Percentiles rank a stretch among this genome's conserved stretches.
Conservation (phyloP, 2,113 vertebrate genomes). For the Myxocyprinus asiaticus region DNA sequence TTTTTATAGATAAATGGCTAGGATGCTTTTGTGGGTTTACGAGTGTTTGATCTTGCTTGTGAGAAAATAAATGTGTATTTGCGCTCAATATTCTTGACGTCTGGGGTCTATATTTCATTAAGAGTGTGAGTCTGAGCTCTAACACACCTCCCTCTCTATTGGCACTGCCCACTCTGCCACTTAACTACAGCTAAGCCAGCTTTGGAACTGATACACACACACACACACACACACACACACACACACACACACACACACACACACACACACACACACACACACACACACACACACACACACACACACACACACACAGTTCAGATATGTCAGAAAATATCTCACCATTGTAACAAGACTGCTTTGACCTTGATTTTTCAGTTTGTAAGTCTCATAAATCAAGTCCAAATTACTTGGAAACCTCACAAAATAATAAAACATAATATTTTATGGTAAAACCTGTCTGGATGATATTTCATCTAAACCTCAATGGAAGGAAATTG, state of each 20-base stretch:
- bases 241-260: no score
- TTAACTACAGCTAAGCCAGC: constrained; percentile 29
- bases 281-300: no score
- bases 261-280: no score
- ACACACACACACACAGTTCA: constrained; percentile 24
- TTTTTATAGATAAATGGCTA: neutral
- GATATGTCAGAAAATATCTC: constrained; percentile 49
- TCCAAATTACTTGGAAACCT: constrained; percentile 12
- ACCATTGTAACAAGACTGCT: constrained; percentile 46
- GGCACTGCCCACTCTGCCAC: neutral
- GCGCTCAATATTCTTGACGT: no score
- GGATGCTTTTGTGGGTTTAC: no score
- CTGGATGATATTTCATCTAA: no score
- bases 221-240: no score
- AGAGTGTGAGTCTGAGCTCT: neutral
- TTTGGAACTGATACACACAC: constrained; percentile 28
- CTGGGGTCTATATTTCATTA: no score
- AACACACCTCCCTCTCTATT: constrained; percentile 28
- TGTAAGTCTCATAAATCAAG: constrained; percentile 33
- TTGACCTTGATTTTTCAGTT: constrained; percentile 51
- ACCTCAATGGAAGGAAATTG: no score
- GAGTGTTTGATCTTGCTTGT: no score
- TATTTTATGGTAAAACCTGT: no score
- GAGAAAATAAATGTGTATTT: no score
- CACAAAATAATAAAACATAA: neutral